phyloP scores from a whole-genome alignment of 1,140 invertebrate genomes.

The Lepidurus apus region DNA sequence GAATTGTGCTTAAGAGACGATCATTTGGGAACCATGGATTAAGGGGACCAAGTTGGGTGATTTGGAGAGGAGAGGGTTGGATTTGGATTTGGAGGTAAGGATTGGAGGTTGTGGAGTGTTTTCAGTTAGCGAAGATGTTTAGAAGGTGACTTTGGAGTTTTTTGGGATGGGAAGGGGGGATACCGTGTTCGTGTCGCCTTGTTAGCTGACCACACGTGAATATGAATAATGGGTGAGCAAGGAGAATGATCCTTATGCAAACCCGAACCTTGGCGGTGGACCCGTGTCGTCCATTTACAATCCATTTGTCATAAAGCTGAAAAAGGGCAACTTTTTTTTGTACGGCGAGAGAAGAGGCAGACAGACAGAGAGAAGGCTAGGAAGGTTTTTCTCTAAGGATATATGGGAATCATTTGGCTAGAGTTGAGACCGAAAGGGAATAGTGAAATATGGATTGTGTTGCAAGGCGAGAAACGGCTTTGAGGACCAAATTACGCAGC shows the following conservation, averaged over 20 bases:
- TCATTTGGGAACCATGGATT: no score
- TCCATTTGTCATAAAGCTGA: conserved; percentile 1
- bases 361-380: not conserved
- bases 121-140: no score
- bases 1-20: no score
- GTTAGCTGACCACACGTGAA: conserved; percentile 12
- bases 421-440: not conserved
- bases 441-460: not conserved
- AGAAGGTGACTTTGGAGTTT: no score
- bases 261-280: not conserved
- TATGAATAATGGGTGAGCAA: not conserved
- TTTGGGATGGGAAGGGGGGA: no score
- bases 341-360: not conserved
- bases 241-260: not conserved
- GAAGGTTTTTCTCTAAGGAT: not conserved
- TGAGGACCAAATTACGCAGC: conserved; percentile 12
- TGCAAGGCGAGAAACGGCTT: not conserved
- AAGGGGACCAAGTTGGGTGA: no score
- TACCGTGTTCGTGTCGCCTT: not conserved
- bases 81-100: no score
- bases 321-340: not conserved
- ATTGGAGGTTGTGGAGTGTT: no score
- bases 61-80: no score
- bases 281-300: not conserved
- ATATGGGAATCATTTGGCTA: not conserved